These are phyloP conservation scores for Ploceus nigricollis DNA, from an alignment of 2,113 vertebrate species.

Conservation along the genomic window DNA sequence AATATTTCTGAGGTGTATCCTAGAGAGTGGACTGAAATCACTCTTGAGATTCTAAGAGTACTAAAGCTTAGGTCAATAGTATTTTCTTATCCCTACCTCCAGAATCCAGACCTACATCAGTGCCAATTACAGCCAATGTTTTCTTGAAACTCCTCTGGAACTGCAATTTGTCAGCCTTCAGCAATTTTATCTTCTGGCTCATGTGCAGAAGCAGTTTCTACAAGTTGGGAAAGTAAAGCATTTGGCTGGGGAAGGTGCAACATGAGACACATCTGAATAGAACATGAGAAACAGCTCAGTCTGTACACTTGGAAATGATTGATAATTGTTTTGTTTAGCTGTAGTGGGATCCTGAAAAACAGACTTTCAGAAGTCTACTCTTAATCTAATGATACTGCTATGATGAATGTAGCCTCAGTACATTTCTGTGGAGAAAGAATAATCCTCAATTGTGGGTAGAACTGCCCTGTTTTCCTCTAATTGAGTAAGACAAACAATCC, in stretches of 20 bases:
- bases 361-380: neutral
- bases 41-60: neutral
- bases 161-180: neutral
- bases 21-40: neutral
- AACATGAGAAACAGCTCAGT: neutral
- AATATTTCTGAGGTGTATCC: neutral
- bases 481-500: conserved; percentile 39
- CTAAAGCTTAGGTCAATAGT: neutral
- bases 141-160: neutral
- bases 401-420: neutral
- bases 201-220: neutral
- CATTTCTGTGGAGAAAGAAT: neutral
- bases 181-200: neutral
- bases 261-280: neutral
- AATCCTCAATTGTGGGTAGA: neutral
- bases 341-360: neutral
- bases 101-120: neutral
- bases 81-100: neutral
- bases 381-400: neutral
- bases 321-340: neutral
- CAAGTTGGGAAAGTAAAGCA: neutral
- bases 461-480: conserved; percentile 16
- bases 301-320: neutral
- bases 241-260: neutral
- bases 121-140: neutral